phyloP scores from a whole-genome alignment of 92 coral and sea anemone genomes.

The Porites lobata region DNA sequence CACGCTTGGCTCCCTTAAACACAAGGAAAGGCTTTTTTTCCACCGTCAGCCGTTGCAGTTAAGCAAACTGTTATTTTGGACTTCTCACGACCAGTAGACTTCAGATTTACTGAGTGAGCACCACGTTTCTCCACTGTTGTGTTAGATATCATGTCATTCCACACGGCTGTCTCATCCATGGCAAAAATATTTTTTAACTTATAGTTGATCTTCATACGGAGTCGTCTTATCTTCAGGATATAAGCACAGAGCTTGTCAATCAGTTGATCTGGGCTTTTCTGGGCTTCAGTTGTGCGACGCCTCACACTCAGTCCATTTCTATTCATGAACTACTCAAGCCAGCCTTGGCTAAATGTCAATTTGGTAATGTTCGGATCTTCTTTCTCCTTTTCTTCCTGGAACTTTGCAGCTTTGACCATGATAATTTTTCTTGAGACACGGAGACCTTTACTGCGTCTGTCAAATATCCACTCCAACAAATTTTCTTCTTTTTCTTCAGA shows the following conservation, averaged over 20 bases:
- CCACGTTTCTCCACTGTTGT: constrained; percentile 67
- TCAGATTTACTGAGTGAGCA: constrained; percentile 58
- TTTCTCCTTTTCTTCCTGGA: constrained; percentile 47
- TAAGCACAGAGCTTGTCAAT: constrained; percentile 45
- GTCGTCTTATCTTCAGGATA: constrained; percentile 43
- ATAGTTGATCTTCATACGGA: constrained; percentile 30
- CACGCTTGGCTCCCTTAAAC: constrained; percentile 65
- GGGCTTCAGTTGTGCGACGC: constrained; percentile 54
- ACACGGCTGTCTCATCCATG: constrained; percentile 41
- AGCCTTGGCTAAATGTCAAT: constrained; percentile 39
- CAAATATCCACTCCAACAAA: constrained; percentile 47
- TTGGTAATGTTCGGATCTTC: constrained; percentile 10
- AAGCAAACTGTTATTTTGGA: constrained; percentile 63
- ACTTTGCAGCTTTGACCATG: constrained; percentile 41
- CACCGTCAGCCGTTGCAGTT: constrained; percentile 67
- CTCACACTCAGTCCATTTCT: constrained; percentile 49
- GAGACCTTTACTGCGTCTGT: constrained; percentile 59
- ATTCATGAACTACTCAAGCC: constrained; percentile 59
- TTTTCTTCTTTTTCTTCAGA: constrained; percentile 38
- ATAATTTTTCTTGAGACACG: constrained; percentile 46
- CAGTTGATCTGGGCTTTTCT: constrained; percentile 44
- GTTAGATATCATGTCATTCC: constrained; percentile 54
- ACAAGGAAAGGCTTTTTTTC: constrained; percentile 53
- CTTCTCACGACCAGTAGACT: constrained; percentile 63
- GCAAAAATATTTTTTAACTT: constrained; percentile 36